Evolutionary conservation across 2,113 vertebrate species (phyloP).

Genomic region (Lichenostomus cassidix): DNA sequence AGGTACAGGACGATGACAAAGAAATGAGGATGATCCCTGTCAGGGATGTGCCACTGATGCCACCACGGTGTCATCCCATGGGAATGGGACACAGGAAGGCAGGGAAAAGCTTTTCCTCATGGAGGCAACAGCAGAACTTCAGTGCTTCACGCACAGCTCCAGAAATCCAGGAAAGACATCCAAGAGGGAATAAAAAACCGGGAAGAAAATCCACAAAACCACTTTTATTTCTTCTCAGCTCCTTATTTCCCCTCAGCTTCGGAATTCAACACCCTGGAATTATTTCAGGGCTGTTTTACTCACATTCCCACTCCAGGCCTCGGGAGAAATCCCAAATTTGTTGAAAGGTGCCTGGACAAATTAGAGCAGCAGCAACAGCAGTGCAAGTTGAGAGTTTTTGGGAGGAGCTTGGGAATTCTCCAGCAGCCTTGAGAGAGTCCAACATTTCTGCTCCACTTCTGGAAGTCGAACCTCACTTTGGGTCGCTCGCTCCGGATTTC

Average conservation of each 20-base stretch:
- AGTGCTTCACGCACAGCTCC: not conserved
- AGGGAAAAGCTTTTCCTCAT: not conserved
- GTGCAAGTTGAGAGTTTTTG: not conserved
- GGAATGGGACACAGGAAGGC: not conserved
- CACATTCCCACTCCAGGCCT: not conserved
- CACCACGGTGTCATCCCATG: rapidly evolving
- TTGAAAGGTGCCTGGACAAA: not conserved
- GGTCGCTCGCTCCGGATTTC: not conserved
- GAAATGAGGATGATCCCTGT: not conserved
- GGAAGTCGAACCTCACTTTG: not conserved
- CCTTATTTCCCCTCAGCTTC: not conserved
- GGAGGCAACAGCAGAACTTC: not conserved
- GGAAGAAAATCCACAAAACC: not conserved
- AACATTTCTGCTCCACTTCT: not conserved
- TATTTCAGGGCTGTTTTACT: not conserved
- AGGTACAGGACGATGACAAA: not conserved
- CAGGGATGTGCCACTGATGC: not conserved
- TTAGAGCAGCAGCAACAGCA: not conserved
- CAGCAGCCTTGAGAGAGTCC: not conserved
- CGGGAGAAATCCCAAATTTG: not conserved
- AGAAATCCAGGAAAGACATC: not conserved
- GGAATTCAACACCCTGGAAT: not conserved
- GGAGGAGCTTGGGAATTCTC: constrained; percentile 12
- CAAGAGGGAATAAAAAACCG: not conserved
- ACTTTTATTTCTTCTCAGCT: not conserved